Evolutionary conservation across 2,797 vertebrate species (phyloP).

Genomic region (Rhynchonycteris naso): DNA sequence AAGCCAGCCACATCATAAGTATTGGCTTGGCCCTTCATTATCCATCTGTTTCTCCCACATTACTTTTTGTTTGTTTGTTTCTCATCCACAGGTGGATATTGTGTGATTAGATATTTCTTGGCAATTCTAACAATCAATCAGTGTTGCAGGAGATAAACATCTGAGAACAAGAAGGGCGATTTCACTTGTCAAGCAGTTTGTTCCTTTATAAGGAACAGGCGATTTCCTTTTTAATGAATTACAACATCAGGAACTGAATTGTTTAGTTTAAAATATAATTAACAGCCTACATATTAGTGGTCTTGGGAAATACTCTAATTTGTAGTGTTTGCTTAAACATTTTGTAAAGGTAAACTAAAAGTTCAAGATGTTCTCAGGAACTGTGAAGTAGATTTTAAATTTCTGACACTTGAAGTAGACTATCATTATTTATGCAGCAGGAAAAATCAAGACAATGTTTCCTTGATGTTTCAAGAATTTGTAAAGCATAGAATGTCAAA

Average conservation of each 20-base stretch:
- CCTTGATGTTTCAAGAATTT: background rate
- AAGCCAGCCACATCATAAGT: background rate
- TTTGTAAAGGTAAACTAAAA: slow-evolving; percentile 1
- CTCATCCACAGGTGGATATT: background rate
- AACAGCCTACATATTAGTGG: background rate
- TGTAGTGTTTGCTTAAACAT: background rate
- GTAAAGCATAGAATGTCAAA: background rate
- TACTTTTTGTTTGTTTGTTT: background rate
- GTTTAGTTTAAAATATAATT: slow-evolving; percentile 33
- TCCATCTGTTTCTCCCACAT: background rate
- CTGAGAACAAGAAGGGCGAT: background rate
- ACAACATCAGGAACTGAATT: slow-evolving; percentile 45
- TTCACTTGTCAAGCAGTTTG: background rate
- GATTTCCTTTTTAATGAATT: slow-evolving; percentile 50
- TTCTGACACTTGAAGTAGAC: slow-evolving; percentile 3
- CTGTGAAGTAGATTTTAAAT: background rate
- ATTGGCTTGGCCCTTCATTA: background rate
- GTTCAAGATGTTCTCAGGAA: slow-evolving; percentile 52
- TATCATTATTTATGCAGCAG: background rate
- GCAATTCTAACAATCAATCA: background rate
- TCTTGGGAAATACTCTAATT: slow-evolving; percentile 33
- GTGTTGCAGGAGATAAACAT: background rate
- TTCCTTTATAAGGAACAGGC: slow-evolving; percentile 5
- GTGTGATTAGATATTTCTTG: slow-evolving; percentile 20
- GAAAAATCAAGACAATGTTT: background rate